These are phyloP conservation scores for Henricia sp. DNA, from an alignment of 53 echinoderm and acorn worm genomes.

Conservation along the genomic window DNA sequence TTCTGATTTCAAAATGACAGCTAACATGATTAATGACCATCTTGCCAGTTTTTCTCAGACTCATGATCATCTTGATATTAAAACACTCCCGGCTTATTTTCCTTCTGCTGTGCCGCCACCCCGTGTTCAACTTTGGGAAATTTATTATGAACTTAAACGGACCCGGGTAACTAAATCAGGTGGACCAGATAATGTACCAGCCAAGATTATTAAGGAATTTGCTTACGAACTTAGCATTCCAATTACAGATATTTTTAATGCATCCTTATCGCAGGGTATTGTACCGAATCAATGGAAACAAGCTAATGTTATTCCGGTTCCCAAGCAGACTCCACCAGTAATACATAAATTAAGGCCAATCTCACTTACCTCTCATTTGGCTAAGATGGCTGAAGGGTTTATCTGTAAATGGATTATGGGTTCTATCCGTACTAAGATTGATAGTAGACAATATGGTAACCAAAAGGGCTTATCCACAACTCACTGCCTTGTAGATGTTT, in stretches of 20 bases:
- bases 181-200: conserved; percentile 33
- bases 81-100: conserved; percentile 19
- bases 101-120: not conserved
- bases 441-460: conserved; percentile 17
- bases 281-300: too few relatives aligned
- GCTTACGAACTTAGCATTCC: not conserved
- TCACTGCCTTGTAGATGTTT: conserved; percentile 7
- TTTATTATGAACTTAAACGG: conserved; percentile 12
- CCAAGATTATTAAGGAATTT: conserved; percentile 18
- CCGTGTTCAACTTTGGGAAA: not conserved
- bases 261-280: too few relatives aligned
- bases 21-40: not conserved
- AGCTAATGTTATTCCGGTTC: too few relatives aligned
- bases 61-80: not conserved
- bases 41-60: conserved; percentile 13
- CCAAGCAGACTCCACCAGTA: too few relatives aligned
- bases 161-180: conserved; percentile 18
- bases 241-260: too few relatives aligned
- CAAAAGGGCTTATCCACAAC: conserved; percentile 6
- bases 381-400: conserved; percentile 18
- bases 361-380: conserved; percentile 10
- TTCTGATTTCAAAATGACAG: not conserved
- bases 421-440: not conserved
- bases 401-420: conserved; percentile 1
- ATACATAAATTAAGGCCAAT: conserved; percentile 31